Evolutionary conservation across 2,113 vertebrate species (phyloP), one percentile per base, ranked within the genome.

Genomic region (Coregonus clupeaformis): DNA sequence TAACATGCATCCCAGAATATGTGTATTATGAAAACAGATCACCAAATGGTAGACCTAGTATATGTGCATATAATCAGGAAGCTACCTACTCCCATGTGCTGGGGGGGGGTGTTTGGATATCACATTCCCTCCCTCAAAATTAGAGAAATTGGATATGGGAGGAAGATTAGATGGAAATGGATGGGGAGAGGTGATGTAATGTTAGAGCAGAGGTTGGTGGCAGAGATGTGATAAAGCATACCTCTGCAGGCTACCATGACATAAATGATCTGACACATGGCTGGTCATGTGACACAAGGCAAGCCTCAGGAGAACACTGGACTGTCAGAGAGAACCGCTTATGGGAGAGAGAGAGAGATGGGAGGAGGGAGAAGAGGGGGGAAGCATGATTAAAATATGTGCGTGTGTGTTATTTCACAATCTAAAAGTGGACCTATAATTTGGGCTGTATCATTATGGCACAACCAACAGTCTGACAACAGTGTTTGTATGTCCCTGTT

Each of bases 241-340:
- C 22, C 73, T 66, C 66, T 76, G 64, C 66, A 67, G 65, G 4
- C 49, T 71, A 55, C 66, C 36, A 65, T 68, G 59, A 85, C 62
- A 75, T 77, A 63, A 83, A 74, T 69, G 27, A 11, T 42, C 36
- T 72, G 77, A 82, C 78, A 75, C 59, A 78, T 79, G 49, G 55
- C 64, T 57, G 24, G 16, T 69, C 68, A 69, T 71, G 72, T 79
- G 74, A 45, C 36, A 68, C 36, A 42, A 42, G 9, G 36, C 30
- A 29, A 30, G 49, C 3, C 49, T 52, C 16, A 18, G 9, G 36
- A 42, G 36, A 42, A 42, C 36, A 42, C 36, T 42, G 49, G 14
- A 30, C 11, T 22, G 12, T 42, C 3, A 47, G n/a, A 22, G 20
- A 7, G 12, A 16, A 42, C 36, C 36, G 3, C 36, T 42, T 42